Percentiles rank a stretch among this genome's conserved stretches.
phyloP scores from a whole-genome alignment of 2,797 vertebrate species.

The Tangara arthus region DNA sequence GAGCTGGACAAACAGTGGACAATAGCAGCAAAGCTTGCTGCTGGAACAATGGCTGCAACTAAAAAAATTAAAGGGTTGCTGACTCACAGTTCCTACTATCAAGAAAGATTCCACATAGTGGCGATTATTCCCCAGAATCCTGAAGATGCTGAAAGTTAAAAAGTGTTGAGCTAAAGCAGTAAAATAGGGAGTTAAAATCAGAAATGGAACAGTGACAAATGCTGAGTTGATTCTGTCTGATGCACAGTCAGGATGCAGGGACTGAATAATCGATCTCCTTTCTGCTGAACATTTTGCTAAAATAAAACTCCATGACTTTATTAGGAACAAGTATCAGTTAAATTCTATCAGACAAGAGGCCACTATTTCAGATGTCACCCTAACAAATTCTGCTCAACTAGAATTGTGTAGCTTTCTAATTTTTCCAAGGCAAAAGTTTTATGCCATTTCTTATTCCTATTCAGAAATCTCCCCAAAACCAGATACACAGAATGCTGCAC shows the following conservation, averaged over 20 bases:
- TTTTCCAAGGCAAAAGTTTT: not conserved
- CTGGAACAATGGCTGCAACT: constrained; percentile 70
- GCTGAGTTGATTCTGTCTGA: not conserved
- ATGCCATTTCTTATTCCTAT: not conserved
- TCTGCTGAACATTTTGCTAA: not conserved
- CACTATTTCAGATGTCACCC: not conserved
- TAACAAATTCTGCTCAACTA: not conserved
- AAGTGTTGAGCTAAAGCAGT: not conserved
- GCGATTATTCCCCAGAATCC: constrained; percentile 17
- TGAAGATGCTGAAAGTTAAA: constrained; percentile 40
- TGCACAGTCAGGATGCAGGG: not conserved
- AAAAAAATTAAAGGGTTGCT: constrained; percentile 72
- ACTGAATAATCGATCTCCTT: not conserved
- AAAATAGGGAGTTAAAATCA: not conserved
- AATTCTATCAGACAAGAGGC: not conserved
- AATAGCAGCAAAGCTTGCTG: constrained; percentile 73
- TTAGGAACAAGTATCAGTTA: not conserved
- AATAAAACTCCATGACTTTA: not conserved
- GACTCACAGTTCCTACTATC: constrained; percentile 60
- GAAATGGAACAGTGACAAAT: not conserved
- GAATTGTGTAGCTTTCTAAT: not conserved
- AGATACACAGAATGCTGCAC: not conserved
- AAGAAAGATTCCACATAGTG: constrained; percentile 8
- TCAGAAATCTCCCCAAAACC: not conserved
- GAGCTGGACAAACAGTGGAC: constrained; percentile 76